phyloP scores from a whole-genome alignment of 2,888 invertebrate species.

The Drosophila picticornis region DNA sequence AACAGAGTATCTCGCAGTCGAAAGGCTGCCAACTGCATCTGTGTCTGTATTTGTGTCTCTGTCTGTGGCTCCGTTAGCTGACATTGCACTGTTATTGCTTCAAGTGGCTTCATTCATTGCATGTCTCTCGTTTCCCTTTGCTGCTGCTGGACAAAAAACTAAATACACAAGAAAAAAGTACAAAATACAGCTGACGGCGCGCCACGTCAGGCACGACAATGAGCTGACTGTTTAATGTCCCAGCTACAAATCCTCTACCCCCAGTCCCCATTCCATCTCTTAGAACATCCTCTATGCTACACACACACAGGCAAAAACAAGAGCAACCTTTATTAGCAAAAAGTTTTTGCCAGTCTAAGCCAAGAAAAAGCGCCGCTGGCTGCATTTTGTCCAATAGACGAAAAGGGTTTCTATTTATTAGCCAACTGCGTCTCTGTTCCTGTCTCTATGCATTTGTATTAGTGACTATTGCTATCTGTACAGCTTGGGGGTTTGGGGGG shows the following conservation, averaged over 20 bases:
- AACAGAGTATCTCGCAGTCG: constrained; percentile 19
- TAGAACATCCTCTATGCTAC: neutral
- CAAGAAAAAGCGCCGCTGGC: constrained; percentile 66
- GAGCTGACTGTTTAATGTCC: constrained; percentile 77
- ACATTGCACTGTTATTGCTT: constrained; percentile 73
- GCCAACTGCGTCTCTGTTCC: constrained; percentile 40
- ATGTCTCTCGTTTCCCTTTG: constrained; percentile 34
- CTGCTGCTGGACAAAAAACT: constrained; percentile 40
- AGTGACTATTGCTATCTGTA: constrained; percentile 16
- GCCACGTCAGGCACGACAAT: constrained; percentile 73
- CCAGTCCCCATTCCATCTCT: neutral
- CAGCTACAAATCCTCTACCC: constrained; percentile 16
- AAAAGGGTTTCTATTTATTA: constrained; percentile 76
- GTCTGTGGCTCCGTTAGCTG: constrained; percentile 45
- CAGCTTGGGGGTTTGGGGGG: constrained; percentile 8
- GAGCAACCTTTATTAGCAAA: constrained; percentile 77
- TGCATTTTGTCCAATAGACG: constrained; percentile 59
- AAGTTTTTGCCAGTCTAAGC: constrained; percentile 58
- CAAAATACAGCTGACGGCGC: constrained; percentile 60
- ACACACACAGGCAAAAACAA: constrained; percentile 56
- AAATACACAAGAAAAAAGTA: constrained; percentile 20
- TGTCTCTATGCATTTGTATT: constrained; percentile 1
- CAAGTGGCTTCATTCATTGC: constrained; percentile 74
- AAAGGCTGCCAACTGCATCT: constrained; percentile 6
- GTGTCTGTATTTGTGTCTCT: constrained; percentile 13